Evolutionary conservation across 1,140 invertebrate genomes (phyloP).

Genomic region (Microvelia longipes): DNA sequence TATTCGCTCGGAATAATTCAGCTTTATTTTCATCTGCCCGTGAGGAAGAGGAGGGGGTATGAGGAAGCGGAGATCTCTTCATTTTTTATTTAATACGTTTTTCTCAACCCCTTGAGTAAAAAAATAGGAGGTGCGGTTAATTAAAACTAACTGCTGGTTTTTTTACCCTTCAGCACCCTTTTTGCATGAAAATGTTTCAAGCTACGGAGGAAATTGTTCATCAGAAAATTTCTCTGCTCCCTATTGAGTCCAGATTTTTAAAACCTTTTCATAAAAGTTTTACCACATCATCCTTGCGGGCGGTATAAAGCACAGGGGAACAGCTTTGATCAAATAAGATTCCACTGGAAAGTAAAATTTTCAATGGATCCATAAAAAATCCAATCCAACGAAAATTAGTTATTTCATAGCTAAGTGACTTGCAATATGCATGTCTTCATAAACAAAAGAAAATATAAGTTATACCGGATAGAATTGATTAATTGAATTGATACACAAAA

Average conservation of each 20-base stretch:
- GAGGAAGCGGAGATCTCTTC: not conserved
- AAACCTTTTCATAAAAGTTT: not conserved
- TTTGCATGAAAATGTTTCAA: not conserved
- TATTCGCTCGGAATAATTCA: not conserved
- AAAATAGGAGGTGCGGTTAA: not conserved
- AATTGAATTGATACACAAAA: too few species aligned
- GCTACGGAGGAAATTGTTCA: not conserved
- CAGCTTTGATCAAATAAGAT: too few species aligned
- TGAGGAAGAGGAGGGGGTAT: too few species aligned
- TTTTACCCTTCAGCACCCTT: not conserved
- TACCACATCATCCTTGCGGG: not conserved
- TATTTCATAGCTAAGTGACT: too few species aligned
- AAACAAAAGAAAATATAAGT: too few species aligned
- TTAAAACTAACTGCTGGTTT: not conserved
- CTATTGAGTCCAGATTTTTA: not conserved
- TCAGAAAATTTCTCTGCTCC: not conserved
- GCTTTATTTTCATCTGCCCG: not conserved
- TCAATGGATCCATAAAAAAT: too few species aligned
- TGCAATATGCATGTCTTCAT: too few species aligned
- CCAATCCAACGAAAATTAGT: too few species aligned
- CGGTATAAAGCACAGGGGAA: too few species aligned
- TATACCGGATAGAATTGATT: too few species aligned
- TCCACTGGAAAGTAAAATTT: too few species aligned
- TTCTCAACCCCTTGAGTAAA: not conserved
- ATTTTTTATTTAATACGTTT: not conserved